phyloP scores from a whole-genome alignment of 1,140 invertebrate species.

The Atta colombica region DNA sequence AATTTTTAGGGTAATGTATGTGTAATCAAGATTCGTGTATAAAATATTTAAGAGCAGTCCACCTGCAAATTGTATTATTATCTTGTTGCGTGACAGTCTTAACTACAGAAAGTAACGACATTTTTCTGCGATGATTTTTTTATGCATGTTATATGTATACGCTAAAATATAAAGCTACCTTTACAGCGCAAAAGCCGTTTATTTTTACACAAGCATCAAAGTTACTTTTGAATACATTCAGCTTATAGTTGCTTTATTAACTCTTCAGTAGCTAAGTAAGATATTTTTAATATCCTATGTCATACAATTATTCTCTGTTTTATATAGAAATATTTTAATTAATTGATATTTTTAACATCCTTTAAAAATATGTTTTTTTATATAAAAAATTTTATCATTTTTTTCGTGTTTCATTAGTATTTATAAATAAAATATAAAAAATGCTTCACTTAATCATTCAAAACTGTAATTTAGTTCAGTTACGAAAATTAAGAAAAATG shows the following conservation, averaged over 20 bases:
- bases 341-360: neutral
- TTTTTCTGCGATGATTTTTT: constrained; percentile 33
- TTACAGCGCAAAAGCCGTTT: constrained; percentile 20
- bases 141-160: constrained; percentile 39
- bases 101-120: constrained; percentile 37
- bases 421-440: neutral
- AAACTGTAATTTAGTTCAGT: neutral
- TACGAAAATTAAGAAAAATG: neutral
- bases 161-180: constrained; percentile 8
- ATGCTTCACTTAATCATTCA: neutral
- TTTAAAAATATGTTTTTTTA: neutral
- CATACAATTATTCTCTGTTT: constrained; percentile 16
- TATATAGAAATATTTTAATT: neutral
- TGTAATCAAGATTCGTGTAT: neutral
- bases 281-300: constrained; percentile 24
- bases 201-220: constrained; percentile 37
- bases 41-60: constrained; percentile 40
- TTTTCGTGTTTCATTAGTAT: neutral
- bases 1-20: constrained; percentile 3
- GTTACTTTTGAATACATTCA: constrained; percentile 31
- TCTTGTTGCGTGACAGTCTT: constrained; percentile 41
- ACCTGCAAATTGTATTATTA: constrained; percentile 18
- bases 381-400: constrained; percentile 4
- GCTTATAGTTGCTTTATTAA: constrained; percentile 29
- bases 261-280: constrained; percentile 22